Percentiles rank a stretch among this genome's conserved stretches.
Conservation (phyloP, 2,113 vertebrate species). For the Mus musculus region DNA sequence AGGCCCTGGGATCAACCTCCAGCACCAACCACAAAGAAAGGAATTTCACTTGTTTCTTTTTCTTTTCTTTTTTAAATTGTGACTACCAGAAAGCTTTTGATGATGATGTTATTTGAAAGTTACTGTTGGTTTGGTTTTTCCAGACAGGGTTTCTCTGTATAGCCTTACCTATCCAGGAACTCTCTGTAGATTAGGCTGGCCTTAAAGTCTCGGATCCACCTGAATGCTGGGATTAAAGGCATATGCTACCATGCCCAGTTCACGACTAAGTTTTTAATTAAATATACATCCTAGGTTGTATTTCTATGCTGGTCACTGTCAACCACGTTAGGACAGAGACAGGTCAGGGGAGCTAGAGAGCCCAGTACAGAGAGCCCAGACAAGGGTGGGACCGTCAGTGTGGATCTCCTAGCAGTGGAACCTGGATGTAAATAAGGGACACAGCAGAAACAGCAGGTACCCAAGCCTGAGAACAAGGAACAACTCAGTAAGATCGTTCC, state of each 20-base stretch:
- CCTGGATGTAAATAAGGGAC: not conserved
- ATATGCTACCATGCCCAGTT: not conserved
- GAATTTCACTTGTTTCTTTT: not conserved
- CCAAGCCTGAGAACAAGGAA: not conserved
- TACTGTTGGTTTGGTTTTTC: not conserved
- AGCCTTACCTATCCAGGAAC: not conserved
- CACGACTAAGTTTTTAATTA: not conserved
- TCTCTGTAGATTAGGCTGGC: not conserved
- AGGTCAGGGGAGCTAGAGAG: too few species aligned
- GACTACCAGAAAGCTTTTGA: not conserved
- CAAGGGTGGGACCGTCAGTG: not conserved
- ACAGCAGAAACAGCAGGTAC: not conserved
- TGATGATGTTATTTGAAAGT: too few species aligned
- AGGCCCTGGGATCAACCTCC: not conserved
- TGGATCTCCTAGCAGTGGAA: not conserved
- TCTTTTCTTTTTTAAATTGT: not conserved
- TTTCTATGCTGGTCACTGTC: not conserved
- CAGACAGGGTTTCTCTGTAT: not conserved
- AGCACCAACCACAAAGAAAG: not conserved
- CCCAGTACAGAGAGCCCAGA: not conserved
- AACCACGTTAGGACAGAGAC: not conserved
- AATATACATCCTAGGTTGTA: not conserved
- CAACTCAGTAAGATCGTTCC: not conserved
- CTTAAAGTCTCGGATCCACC: not conserved
- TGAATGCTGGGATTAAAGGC: not conserved